Percentiles rank a stretch among this genome's conserved stretches.
Evolutionary conservation across 2,797 vertebrate genomes (phyloP).

Genomic region (Amniataba percoides): DNA sequence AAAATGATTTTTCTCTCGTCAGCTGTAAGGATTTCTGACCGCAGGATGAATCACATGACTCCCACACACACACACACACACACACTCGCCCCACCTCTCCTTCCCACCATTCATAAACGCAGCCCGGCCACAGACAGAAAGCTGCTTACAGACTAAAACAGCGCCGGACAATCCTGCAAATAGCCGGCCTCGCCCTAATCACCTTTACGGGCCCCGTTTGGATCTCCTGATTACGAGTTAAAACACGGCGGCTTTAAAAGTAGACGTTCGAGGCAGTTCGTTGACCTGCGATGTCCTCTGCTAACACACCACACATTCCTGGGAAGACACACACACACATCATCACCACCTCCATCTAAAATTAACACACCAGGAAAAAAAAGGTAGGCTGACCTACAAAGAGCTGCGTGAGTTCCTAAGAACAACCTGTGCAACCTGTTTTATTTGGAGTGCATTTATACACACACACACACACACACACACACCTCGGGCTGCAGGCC

Average conservation of each 20-base stretch:
- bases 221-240: constrained; percentile 46
- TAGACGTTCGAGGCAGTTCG: not conserved
- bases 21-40: not conserved
- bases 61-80: not conserved
- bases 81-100: constrained; percentile 3
- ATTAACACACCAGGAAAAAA: constrained; percentile 31
- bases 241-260: constrained; percentile 41
- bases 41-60: not conserved
- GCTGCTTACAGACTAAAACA: constrained; percentile 57
- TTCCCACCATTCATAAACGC: constrained; percentile 14
- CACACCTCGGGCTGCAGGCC: not conserved
- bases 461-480: not conserved
- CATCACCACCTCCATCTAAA: constrained; percentile 27
- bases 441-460: too few relatives aligned
- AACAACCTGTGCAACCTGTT: not conserved
- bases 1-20: not conserved
- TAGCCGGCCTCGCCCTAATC: constrained; percentile 51
- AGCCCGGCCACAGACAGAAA: constrained; percentile 13
- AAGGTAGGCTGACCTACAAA: constrained; percentile 34
- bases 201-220: constrained; percentile 25
- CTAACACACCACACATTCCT: constrained; percentile 14
- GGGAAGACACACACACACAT: too few relatives aligned
- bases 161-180: constrained; percentile 35
- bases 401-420: not conserved
- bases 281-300: constrained; percentile 3